Evolutionary conservation across 2,797 vertebrate species (phyloP), one percentile per base, ranked within the genome.

Genomic region (Centropyge bicolor): DNA sequence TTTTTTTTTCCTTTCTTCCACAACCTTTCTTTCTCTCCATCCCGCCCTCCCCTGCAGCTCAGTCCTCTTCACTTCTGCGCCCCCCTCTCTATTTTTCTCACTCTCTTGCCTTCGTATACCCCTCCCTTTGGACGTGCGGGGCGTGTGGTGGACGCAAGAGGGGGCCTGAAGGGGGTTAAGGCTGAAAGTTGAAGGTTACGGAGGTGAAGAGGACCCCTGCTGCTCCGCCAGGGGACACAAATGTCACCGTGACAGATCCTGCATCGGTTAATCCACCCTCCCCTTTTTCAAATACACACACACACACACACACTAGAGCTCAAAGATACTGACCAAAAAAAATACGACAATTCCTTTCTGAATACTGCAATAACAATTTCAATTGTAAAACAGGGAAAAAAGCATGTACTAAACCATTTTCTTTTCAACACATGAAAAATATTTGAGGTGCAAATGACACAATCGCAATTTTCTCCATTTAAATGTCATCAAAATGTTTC

Each of bases 111-210:
- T 78, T 83, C n/a, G 0, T 52, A 71, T 3, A 69, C 70, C 71
- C 82, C 81, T 84, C 78, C 78, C 54, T 62, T 41, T 31, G 70
- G 86, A 83, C 68, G 56, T 84, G 83, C 76, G 76, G 84, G 87
- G 84, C 76, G 89, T 92, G 89, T 86, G 92, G 89, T 88, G 91
- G 89, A 89, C 90, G 81, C 89, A 90, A 93, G 93, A 88, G 91
- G 94, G 83, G 83, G 89, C 78, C 93, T 92, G 92, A 92, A 93
- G 91, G 93, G 87, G 93, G 93, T 94, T 89, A 93, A 92, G 93
- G 94, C 95, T 95, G 94, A 94, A 94, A 96, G 95, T 94, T 96
- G 95, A 95, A 96, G 95, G 95, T 95, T 95, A 95, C 78, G 70
- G 92, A 91, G 95, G 94, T 94, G 93, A 96, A 94, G 91, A 89